phyloP scores from a whole-genome alignment of 2,888 invertebrate genomes.

The Desoria tigrina region DNA sequence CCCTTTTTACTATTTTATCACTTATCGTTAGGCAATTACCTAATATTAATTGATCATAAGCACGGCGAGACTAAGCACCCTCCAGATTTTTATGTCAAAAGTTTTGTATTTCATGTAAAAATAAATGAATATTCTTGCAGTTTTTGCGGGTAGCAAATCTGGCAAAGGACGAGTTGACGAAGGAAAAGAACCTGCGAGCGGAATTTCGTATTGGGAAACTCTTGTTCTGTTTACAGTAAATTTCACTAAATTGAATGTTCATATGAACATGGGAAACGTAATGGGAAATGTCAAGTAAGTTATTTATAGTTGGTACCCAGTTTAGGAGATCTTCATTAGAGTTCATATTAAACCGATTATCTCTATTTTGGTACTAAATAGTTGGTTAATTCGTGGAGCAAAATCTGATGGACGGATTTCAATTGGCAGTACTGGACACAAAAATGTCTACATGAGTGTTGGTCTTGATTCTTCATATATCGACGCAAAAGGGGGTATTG shows the following conservation, averaged over 20 bases:
- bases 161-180: slow-evolving; percentile 57
- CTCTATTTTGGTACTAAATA: slow-evolving; percentile 54
- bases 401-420: slow-evolving; percentile 87
- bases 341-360: no score
- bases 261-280: slow-evolving; percentile 99
- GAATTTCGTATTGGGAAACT: slow-evolving; percentile 87
- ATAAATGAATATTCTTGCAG: no score
- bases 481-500: slow-evolving; percentile 95
- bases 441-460: slow-evolving; percentile 86
- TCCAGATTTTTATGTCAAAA: no score
- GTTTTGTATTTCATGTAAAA: no score
- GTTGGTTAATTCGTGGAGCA: slow-evolving; percentile 90
- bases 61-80: no score
- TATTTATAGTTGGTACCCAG: no score
- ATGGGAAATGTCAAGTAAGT: slow-evolving; percentile 92
- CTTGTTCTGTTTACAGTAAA: slow-evolving; percentile 93
- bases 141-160: slow-evolving; percentile 2
- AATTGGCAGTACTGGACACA: slow-evolving; percentile 90
- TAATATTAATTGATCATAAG: no score
- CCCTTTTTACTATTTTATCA: no score
- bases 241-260: slow-evolving; percentile 91
- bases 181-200: slow-evolving; percentile 57
- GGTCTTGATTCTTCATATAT: slow-evolving; percentile 86
- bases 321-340: no score
- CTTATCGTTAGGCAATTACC: no score